phyloP scores from a whole-genome alignment of 2,888 invertebrate species.

The Ditula angustiorana region DNA sequence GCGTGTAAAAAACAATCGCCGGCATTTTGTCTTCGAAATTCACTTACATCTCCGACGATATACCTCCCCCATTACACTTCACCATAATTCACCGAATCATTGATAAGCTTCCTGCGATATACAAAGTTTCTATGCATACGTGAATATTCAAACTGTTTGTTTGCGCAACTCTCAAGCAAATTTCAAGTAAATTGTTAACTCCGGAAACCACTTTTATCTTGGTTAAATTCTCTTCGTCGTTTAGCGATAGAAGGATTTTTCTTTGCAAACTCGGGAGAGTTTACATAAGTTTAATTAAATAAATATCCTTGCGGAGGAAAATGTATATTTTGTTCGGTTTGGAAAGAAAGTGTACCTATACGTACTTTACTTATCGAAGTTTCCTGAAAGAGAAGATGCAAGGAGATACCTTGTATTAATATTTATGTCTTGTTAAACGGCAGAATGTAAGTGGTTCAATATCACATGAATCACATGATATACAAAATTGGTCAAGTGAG shows the following conservation, averaged over 20 bases:
- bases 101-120: conserved; percentile 7
- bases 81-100: conserved; percentile 15
- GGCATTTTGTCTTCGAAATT: not conserved
- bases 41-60: not conserved
- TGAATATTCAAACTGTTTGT: conserved; percentile 3
- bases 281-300: not conserved
- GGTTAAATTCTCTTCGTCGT: not conserved
- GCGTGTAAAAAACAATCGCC: too few relatives aligned
- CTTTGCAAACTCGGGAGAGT: not conserved
- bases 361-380: too few relatives aligned
- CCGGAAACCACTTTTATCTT: conserved; percentile 1
- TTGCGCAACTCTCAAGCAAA: not conserved
- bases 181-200: conserved; percentile 22
- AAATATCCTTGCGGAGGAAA: not conserved
- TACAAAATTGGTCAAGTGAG: too few relatives aligned
- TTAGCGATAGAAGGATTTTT: conserved; percentile 1
- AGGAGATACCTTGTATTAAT: too few relatives aligned
- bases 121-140: conserved; percentile 1
- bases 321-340: not conserved
- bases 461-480: too few relatives aligned
- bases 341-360: too few relatives aligned
- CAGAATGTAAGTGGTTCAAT: too few relatives aligned
- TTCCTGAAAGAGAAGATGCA: too few relatives aligned
- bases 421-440: too few relatives aligned
- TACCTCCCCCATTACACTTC: not conserved